Percentiles rank a stretch among this genome's conserved stretches.
phyloP scores from a whole-genome alignment of 1,140 invertebrate genomes.

The Zaprionus taronus region DNA sequence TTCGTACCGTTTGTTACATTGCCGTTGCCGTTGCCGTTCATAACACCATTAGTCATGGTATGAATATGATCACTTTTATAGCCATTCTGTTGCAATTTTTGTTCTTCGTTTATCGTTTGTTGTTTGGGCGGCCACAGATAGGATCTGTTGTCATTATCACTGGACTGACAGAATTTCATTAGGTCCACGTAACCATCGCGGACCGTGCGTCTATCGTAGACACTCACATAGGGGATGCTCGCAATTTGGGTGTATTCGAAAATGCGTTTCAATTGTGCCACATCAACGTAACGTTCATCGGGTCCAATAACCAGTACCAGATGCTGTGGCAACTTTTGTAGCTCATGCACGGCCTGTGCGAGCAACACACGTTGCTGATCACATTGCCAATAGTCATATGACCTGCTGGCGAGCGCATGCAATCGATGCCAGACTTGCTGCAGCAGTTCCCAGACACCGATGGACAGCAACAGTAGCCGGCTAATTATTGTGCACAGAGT shows the following conservation, averaged over 20 bases:
- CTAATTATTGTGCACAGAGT: slow-evolving; percentile 52
- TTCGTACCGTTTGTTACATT: slow-evolving; percentile 47
- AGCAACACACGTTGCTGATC: slow-evolving; percentile 38
- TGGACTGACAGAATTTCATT: slow-evolving; percentile 29
- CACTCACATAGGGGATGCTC: slow-evolving; percentile 70
- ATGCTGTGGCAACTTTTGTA: slow-evolving; percentile 74
- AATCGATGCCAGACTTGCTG: slow-evolving; percentile 49
- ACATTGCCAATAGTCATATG: slow-evolving; percentile 78
- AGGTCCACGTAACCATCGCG: slow-evolving; percentile 54
- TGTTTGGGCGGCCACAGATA: slow-evolving; percentile 40
- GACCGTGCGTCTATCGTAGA: slow-evolving; percentile 64
- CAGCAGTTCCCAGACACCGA: slow-evolving; percentile 51
- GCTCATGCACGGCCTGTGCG: slow-evolving; percentile 48
- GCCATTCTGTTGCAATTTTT: slow-evolving; percentile 37
- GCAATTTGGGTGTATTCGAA: slow-evolving; percentile 65
- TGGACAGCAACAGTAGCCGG: slow-evolving; percentile 46
- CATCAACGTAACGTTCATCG: slow-evolving; percentile 49
- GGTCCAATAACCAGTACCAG: slow-evolving; percentile 70
- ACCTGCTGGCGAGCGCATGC: slow-evolving; percentile 61
- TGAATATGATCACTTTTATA: slow-evolving; percentile 24
- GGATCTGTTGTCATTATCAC: background rate
- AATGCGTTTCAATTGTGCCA: slow-evolving; percentile 50
- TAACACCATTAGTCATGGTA: background rate
- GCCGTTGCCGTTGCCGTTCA: slow-evolving; percentile 54
- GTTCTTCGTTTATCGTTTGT: slow-evolving; percentile 2